Base-by-base conservation (phyloP, 2,113 vertebrate genomes). In the Symphodus melops region DNA sequence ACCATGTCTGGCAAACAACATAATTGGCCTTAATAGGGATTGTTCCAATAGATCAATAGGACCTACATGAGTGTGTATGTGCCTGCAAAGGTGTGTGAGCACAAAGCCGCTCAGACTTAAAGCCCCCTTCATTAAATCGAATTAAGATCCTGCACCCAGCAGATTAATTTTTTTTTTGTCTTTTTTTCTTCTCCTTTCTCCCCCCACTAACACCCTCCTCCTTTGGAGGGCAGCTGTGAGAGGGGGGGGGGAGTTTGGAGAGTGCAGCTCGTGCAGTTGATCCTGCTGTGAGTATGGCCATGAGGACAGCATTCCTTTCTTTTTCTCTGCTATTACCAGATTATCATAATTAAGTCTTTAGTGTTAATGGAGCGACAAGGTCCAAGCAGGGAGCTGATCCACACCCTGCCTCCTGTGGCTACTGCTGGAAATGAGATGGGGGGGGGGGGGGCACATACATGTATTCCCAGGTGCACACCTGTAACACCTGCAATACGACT, bases 301-400 rank as follows among this genome's bases (percentile, higher is more conserved):
- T 92, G 91, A 89, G 91, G 86, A 91, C 86, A 79, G 82, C 92
- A 94, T 94, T 93, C 92, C 84, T 91, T 90, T 84, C 91, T 90
- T 92, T 93, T 92, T 91, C 87, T 88, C 55, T 28, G 66, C 89
- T 86, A 87, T 86, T 92, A 93, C 90, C 86, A 93, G 91, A 94
- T 93, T 90, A 88, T 88, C 77, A 42, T 91, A 91, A 94, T 93
- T 90, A 94, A 93, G 85, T 83, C 81, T 82, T 90, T 68, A 72
- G 87, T 72, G 85, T 85, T 88, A 89, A 86, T 67, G 62, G 75
- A 72, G 68, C 79, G 52, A 73, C 82, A 65, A 23, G 28, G 28
- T 68, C 77, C 39, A 58, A 87, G 67, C 53, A 77, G 73, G 81
- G 80, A 71, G 79, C 85, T 89, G 86, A 86, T 90, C 85, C 58